A percentile compares a stretch with the other conserved stretches of the same genome.
phyloP scores from a whole-genome alignment of 2,888 invertebrate species.

The Brachylomia viminalis region DNA sequence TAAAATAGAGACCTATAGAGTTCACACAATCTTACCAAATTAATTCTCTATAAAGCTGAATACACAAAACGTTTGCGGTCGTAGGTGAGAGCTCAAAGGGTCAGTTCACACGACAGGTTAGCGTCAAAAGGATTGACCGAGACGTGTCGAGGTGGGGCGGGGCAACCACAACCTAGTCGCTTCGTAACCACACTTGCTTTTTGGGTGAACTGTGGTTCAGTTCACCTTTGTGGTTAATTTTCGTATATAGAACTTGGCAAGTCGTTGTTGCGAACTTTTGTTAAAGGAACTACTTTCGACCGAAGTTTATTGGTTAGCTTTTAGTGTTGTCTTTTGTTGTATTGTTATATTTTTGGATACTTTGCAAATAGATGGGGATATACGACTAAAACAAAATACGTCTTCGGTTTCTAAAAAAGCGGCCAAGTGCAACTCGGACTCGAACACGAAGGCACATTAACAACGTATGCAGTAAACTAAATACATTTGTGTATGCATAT shows the following conservation, averaged over 20 bases:
- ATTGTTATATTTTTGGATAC: constrained; percentile 14
- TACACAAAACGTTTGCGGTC: constrained; percentile 87
- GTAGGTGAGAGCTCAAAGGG: constrained; percentile 88
- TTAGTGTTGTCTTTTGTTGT: constrained; percentile 27
- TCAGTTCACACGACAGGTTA: constrained; percentile 81
- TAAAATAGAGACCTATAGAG: constrained; percentile 29
- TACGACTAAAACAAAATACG: neutral
- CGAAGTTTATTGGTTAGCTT: constrained; percentile 52
- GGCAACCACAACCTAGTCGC: constrained; percentile 82
- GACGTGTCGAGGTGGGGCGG: constrained; percentile 77
- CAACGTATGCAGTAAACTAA: no score
- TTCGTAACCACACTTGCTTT: constrained; percentile 77
- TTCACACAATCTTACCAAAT: constrained; percentile 68
- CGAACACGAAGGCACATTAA: no score
- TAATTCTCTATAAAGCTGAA: constrained; percentile 78
- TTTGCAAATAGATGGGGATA: neutral
- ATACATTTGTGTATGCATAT: no score
- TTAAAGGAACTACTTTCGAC: constrained; percentile 46
- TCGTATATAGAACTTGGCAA: constrained; percentile 61
- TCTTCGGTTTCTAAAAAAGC: neutral
- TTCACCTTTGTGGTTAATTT: constrained; percentile 73
- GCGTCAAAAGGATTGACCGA: constrained; percentile 87
- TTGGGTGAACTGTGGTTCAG: constrained; percentile 67
- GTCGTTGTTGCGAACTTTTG: constrained; percentile 63
- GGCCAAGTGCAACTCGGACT: no score